Conservation (phyloP, 35 echinoderm and acorn worm species). For the Amphiura filiformis region DNA sequence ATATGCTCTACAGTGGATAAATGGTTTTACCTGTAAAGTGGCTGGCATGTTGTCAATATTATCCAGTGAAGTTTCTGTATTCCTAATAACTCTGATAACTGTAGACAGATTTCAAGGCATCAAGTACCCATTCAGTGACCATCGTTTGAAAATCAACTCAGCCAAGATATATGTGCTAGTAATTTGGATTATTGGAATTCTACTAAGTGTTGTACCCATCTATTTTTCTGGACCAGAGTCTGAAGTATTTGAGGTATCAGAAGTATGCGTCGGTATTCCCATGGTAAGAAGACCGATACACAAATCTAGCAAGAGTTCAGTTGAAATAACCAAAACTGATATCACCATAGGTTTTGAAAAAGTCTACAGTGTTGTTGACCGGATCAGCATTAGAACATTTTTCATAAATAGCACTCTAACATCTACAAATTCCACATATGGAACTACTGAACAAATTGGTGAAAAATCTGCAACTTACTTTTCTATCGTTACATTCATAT, state of each 20-base stretch:
- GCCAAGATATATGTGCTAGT: not conserved
- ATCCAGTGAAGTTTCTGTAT: constrained; percentile 1
- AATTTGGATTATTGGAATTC: not conserved
- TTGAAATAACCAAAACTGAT: not conserved
- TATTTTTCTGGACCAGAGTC: not conserved
- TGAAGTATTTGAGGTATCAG: not conserved
- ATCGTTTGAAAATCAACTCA: not conserved
- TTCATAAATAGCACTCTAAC: too few relatives aligned
- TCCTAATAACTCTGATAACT: not conserved
- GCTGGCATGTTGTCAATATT: not conserved
- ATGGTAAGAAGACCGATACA: not conserved
- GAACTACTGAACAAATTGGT: not conserved
- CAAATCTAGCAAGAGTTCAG: not conserved
- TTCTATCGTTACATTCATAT: not conserved
- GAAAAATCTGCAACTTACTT: not conserved
- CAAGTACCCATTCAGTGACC: not conserved
- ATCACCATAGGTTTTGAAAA: not conserved
- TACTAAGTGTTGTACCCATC: not conserved
- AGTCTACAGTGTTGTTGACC: not conserved
- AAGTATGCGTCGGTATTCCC: not conserved
- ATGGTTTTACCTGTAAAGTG: not conserved
- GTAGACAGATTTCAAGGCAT: not conserved
- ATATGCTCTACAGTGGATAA: not conserved
- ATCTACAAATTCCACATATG: too few relatives aligned
- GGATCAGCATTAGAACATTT: not conserved